Conservation (phyloP, 37 sponge, comb jelly and placozoan species). For the Oopsacas minuta region DNA sequence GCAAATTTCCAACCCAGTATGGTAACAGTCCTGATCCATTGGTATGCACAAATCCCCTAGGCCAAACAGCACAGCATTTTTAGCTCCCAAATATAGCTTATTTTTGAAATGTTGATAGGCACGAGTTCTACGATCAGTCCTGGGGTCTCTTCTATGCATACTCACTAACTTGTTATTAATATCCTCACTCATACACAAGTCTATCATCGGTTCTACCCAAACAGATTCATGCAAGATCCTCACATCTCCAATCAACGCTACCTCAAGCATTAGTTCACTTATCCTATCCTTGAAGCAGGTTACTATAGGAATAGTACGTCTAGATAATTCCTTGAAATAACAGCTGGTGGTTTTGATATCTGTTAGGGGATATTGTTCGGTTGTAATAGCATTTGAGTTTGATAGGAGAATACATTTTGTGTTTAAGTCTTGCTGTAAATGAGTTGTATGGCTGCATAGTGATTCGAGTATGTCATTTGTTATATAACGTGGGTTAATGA, state of each 20-base stretch:
- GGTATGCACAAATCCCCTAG: background rate
- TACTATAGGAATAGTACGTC: background rate
- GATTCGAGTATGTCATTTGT: background rate
- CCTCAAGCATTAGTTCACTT: background rate
- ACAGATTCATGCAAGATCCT: background rate
- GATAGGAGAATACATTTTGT: background rate
- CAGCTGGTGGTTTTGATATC: background rate
- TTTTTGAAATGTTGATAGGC: background rate
- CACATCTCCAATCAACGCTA: background rate
- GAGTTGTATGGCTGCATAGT: background rate
- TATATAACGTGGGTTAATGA: background rate
- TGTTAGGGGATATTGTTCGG: background rate
- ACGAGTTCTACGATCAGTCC: background rate
- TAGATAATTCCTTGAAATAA: background rate
- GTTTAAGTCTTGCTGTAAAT: background rate
- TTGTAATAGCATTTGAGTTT: background rate
- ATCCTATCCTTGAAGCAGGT: background rate
- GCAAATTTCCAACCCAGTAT: background rate
- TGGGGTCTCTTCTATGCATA: background rate
- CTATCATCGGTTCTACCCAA: background rate
- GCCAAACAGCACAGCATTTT: background rate
- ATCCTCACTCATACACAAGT: background rate
- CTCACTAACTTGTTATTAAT: background rate
- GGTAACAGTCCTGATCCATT: background rate
- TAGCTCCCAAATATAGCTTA: background rate